These are phyloP conservation scores for Lasioglossum malachurum DNA, from an alignment of 2,888 invertebrate species.

Conservation along the genomic window DNA sequence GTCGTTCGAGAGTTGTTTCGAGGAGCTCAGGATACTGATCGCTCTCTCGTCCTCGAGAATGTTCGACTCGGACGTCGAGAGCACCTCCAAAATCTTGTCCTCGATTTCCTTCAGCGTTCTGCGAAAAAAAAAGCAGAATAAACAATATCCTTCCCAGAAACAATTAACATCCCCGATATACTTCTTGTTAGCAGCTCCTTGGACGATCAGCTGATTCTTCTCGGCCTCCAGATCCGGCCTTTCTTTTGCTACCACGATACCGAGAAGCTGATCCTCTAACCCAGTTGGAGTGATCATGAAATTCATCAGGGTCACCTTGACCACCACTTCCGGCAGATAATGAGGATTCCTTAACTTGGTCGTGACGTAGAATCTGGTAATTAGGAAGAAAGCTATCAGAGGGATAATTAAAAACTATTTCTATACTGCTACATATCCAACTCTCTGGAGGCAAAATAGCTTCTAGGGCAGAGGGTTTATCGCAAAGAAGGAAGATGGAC, in stretches of 20 bases:
- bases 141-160: background rate
- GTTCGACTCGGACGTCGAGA: constrained; percentile 91
- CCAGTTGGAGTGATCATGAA: constrained; percentile 97
- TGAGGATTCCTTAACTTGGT: constrained; percentile 97
- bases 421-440: background rate
- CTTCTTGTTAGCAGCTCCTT: constrained; percentile 93
- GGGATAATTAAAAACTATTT: background rate
- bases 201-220: constrained; percentile 94
- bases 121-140: constrained; percentile 50
- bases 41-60: constrained; percentile 97
- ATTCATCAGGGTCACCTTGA: constrained; percentile 96
- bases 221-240: constrained; percentile 96
- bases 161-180: constrained; percentile 23
- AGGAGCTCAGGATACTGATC: constrained; percentile 93
- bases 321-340: constrained; percentile 96
- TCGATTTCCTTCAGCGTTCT: constrained; percentile 95
- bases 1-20: constrained; percentile 95
- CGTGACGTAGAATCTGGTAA: constrained; percentile 93
- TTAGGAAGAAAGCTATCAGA: background rate
- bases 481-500: background rate
- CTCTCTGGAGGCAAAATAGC: background rate
- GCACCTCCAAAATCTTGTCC: constrained; percentile 93
- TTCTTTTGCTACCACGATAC: constrained; percentile 96
- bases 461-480: background rate
- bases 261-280: constrained; percentile 94